phyloP scores from a whole-genome alignment of 2,888 invertebrate genomes.

The Spialia ferax region DNA sequence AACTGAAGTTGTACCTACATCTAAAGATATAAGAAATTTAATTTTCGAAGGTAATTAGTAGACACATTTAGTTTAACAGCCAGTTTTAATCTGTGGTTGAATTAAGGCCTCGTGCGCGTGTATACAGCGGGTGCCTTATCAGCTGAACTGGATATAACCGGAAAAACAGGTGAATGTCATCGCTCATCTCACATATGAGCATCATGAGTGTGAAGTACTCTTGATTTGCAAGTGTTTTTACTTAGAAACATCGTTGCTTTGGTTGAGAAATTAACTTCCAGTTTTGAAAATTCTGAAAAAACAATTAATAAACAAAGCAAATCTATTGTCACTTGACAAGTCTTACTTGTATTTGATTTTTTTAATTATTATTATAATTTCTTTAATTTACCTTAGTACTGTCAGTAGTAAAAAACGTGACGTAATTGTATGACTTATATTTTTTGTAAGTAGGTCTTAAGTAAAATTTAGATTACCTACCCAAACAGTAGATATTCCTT shows the following conservation, averaged over 20 bases:
- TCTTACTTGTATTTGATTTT: too few species aligned
- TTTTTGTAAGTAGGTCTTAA: not conserved
- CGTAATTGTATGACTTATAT: too few species aligned
- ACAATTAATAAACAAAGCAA: too few species aligned
- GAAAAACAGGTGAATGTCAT: conserved; percentile 47
- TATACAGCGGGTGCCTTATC: conserved; percentile 44
- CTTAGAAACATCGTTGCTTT: conserved; percentile 5
- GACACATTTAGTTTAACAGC: conserved; percentile 1
- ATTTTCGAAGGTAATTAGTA: conserved; percentile 3
- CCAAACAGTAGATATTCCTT: not conserved
- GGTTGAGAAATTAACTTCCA: not conserved
- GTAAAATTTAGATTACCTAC: not conserved
- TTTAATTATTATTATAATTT: too few species aligned
- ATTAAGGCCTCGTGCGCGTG: conserved; percentile 41
- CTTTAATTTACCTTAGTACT: too few species aligned
- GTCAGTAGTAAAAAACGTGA: too few species aligned
- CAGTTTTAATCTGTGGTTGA: conserved; percentile 42
- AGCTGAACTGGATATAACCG: conserved; percentile 47
- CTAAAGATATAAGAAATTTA: not conserved
- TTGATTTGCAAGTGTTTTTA: conserved; percentile 22
- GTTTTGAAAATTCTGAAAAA: not conserved
- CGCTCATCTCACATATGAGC: conserved; percentile 34
- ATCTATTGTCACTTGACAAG: too few species aligned
- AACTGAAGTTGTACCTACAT: too few species aligned
- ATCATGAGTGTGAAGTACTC: conserved; percentile 25